phyloP scores from a whole-genome alignment of 1,140 invertebrate species.

The Rhopalosiphum maidis region DNA sequence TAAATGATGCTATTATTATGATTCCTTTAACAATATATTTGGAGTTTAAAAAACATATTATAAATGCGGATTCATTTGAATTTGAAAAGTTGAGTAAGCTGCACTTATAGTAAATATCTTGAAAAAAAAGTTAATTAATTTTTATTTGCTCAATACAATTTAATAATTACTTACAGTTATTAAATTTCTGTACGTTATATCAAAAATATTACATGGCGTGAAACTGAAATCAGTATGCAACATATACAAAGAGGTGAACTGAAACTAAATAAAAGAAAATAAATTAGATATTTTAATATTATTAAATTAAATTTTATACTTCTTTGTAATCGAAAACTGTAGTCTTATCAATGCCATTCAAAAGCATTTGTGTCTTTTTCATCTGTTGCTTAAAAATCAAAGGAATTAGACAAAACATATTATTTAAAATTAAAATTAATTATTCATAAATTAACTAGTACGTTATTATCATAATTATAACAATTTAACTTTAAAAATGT shows the following conservation, averaged over 20 bases:
- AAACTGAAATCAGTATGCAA: conserved; percentile 27
- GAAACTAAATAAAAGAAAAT: neutral
- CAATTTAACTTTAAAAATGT: neutral
- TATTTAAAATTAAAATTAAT: neutral
- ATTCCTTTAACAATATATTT: too few species aligned
- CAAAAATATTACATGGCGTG: conserved; percentile 23
- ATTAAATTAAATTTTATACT: neutral
- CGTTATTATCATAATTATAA: neutral
- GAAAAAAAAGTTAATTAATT: neutral
- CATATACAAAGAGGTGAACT: conserved; percentile 24
- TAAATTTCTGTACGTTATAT: conserved; percentile 21
- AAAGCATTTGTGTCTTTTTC: neutral
- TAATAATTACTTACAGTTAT: conserved; percentile 17
- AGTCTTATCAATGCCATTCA: neutral
- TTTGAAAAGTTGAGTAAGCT: neutral
- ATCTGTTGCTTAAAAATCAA: neutral
- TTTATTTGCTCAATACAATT: neutral
- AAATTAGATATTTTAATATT: neutral
- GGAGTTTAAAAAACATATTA: neutral
- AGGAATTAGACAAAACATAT: neutral
- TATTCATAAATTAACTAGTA: neutral
- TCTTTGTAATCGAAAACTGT: neutral
- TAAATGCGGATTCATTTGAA: neutral
- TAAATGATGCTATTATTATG: too few species aligned
- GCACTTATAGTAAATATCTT: neutral